Conservation (phyloP, 2,797 vertebrate species). For the Luscinia luscinia region DNA sequence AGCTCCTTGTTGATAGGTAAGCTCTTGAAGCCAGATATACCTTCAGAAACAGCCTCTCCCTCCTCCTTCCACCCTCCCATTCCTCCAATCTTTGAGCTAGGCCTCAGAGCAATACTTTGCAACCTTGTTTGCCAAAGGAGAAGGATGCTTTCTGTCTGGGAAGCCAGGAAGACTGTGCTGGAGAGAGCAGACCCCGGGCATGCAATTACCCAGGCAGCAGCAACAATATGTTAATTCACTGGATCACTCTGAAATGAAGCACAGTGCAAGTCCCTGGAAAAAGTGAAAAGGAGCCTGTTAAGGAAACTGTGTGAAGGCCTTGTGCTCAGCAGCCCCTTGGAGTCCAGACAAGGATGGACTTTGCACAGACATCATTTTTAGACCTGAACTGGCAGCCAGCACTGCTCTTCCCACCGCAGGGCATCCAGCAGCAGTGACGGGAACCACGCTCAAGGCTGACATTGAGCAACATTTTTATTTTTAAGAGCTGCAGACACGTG, state of each 20-base stretch:
- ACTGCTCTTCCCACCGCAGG: not conserved
- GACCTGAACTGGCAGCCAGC: conserved; percentile 31
- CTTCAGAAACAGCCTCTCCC: not conserved
- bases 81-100: not conserved
- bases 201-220: conserved; percentile 59
- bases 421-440: not conserved
- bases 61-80: not conserved
- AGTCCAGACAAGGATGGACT: conserved; percentile 51
- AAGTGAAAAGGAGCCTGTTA: conserved; percentile 67
- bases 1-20: not conserved
- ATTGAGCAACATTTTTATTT: not conserved
- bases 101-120: conserved; percentile 40
- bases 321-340: conserved; percentile 18
- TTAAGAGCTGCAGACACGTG: not conserved
- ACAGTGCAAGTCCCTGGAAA: conserved; percentile 51
- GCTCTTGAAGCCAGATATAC: not conserved
- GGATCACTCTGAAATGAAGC: conserved; percentile 59
- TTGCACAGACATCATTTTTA: conserved; percentile 37
- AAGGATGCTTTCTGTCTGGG: conserved; percentile 66
- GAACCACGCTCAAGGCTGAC: not conserved
- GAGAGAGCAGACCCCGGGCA: conserved; percentile 8
- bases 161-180: not conserved
- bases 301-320: conserved; percentile 57
- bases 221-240: conserved; percentile 69
- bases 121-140: conserved; percentile 36